phyloP scores from a whole-genome alignment of 2,113 vertebrate species.

The Physeter macrocephalus region DNA sequence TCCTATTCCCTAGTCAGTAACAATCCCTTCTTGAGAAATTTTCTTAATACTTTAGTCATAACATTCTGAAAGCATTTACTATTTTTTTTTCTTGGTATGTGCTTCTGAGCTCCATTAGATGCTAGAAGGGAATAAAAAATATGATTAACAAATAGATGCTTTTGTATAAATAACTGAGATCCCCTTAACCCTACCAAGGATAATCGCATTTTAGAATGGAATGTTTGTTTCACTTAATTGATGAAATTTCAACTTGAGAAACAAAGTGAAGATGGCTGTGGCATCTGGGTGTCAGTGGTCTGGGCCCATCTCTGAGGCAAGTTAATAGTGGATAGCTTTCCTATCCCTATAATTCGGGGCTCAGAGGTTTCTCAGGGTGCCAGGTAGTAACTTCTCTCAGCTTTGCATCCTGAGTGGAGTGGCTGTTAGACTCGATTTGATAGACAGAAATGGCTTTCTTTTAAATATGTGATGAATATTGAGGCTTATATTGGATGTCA shows the following conservation, averaged over 20 bases:
- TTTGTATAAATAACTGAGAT: background rate
- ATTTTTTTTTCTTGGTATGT: background rate
- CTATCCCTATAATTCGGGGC: background rate
- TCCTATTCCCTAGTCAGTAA: too few relatives aligned
- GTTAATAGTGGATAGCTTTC: background rate
- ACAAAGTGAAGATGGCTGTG: background rate
- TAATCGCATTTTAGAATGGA: background rate
- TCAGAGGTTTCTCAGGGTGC: background rate
- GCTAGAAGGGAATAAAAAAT: background rate
- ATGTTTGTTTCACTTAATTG: background rate
- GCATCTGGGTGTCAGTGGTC: background rate
- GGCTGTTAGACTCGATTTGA: background rate
- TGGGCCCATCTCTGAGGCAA: background rate
- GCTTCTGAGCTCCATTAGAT: background rate
- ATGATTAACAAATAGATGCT: background rate
- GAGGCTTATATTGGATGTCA: background rate
- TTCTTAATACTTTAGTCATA: background rate
- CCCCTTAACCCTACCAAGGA: background rate
- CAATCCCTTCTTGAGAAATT: background rate
- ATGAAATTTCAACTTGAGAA: conserved; percentile 18
- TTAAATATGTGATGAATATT: background rate
- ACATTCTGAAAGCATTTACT: background rate
- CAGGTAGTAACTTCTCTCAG: background rate
- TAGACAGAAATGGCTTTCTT: background rate
- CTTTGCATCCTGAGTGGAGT: background rate